These are phyloP conservation scores for Pollenia griseotomentosa DNA, from an alignment of 2,888 invertebrate genomes.

Conservation along the genomic window DNA sequence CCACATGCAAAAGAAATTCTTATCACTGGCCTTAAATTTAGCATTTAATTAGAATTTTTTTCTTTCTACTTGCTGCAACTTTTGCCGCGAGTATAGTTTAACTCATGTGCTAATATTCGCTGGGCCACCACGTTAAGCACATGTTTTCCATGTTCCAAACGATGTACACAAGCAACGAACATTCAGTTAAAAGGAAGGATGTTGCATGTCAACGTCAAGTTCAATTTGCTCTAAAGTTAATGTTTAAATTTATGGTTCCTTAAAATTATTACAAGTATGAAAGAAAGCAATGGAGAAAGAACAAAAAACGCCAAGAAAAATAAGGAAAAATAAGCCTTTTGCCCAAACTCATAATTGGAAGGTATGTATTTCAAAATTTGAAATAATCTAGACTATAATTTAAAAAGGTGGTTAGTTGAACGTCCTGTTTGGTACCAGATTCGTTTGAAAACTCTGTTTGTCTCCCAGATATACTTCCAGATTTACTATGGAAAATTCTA, in stretches of 20 bases:
- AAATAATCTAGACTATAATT: neutral
- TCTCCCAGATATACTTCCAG: no score
- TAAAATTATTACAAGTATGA: slow-evolving; percentile 45
- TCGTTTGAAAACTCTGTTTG: no score
- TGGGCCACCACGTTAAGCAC: neutral
- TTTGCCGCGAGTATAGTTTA: neutral
- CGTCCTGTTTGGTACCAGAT: no score
- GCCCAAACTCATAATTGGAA: slow-evolving; percentile 52
- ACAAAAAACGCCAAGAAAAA: neutral
- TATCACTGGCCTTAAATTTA: slow-evolving; percentile 71
- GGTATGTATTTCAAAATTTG: slow-evolving; percentile 26
- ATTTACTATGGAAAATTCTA: no score
- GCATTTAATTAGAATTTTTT: slow-evolving; percentile 66
- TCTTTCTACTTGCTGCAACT: neutral
- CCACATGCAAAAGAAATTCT: slow-evolving; percentile 45
- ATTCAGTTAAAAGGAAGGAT: slow-evolving; percentile 68
- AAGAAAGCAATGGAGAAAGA: neutral
- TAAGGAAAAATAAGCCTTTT: neutral
- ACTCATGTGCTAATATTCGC: slow-evolving; percentile 11
- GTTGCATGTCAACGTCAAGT: slow-evolving; percentile 75
- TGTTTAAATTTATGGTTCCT: slow-evolving; percentile 72
- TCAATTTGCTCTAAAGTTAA: slow-evolving; percentile 74
- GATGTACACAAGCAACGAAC: slow-evolving; percentile 15
- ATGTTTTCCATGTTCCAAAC: slow-evolving; percentile 30
- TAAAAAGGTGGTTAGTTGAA: no score